Evolutionary conservation across 2,113 vertebrate genomes (phyloP).

Genomic region (Nanger granti): DNA sequence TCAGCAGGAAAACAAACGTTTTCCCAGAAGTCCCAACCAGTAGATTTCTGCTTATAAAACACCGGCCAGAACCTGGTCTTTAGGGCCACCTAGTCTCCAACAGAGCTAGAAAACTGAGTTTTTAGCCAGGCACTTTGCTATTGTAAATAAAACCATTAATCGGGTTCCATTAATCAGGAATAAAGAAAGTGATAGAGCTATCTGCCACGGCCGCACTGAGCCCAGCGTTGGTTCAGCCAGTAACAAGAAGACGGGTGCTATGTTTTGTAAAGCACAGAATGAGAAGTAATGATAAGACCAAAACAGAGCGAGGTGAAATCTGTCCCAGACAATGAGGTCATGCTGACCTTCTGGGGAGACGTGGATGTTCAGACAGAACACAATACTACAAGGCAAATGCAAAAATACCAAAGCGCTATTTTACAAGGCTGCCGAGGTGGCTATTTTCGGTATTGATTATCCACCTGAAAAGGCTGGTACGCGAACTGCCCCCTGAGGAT

Average conservation of each 20-base stretch:
- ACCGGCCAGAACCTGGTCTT: background rate
- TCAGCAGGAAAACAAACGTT: background rate
- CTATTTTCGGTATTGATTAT: background rate
- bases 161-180: background rate
- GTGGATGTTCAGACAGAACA: slow-evolving; percentile 44
- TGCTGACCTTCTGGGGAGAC: slow-evolving; percentile 38
- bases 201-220: rapidly evolving
- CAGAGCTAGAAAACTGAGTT: background rate
- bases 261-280: slow-evolving; percentile 36
- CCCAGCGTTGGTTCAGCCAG: background rate
- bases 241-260: background rate
- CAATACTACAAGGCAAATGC: background rate
- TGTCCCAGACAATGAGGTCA: slow-evolving; percentile 55
- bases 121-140: background rate
- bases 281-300: slow-evolving; percentile 27
- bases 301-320: slow-evolving; percentile 29
- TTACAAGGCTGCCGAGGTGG: background rate
- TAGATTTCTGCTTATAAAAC: background rate
- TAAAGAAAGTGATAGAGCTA: background rate
- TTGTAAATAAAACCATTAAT: background rate
- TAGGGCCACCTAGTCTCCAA: background rate
- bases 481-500: background rate
- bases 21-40: background rate
- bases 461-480: background rate
- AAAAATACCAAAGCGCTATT: background rate